phyloP scores from a whole-genome alignment of 1,140 invertebrate genomes.

The Cydia strobilella region DNA sequence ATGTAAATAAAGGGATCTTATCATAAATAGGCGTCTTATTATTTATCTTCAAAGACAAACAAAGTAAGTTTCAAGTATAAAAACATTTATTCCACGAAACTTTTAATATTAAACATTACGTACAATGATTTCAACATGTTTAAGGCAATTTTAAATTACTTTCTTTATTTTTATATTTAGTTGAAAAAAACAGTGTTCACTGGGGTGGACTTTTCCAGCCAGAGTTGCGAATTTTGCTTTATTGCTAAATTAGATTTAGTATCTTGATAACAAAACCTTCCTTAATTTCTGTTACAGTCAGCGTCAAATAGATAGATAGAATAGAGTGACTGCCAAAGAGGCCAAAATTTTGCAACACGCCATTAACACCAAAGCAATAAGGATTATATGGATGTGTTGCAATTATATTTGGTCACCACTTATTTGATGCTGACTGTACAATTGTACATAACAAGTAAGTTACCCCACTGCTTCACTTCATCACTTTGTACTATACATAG shows the following conservation, averaged over 20 bases:
- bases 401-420: too few relatives aligned
- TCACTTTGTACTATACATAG: conserved; percentile 36
- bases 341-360: too few relatives aligned
- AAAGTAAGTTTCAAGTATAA: conserved; percentile 12
- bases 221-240: too few relatives aligned
- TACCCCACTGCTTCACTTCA: background rate
- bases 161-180: background rate
- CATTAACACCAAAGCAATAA: too few relatives aligned
- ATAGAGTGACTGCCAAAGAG: too few relatives aligned
- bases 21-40: background rate
- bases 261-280: background rate
- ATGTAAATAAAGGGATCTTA: too few relatives aligned
- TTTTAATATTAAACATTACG: conserved; percentile 31
- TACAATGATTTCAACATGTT: conserved; percentile 47
- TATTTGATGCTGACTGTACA: too few relatives aligned
- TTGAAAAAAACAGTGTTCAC: conserved; percentile 1
- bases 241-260: too few relatives aligned
- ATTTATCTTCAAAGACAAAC: background rate
- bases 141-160: conserved; percentile 42
- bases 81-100: conserved; percentile 32
- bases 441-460: background rate
- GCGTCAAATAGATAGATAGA: too few relatives aligned
- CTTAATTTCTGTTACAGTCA: too few relatives aligned
- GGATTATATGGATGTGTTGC: too few relatives aligned
- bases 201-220: background rate